phyloP scores from a whole-genome alignment of 2,113 vertebrate genomes.

The Hippotragus niger region DNA sequence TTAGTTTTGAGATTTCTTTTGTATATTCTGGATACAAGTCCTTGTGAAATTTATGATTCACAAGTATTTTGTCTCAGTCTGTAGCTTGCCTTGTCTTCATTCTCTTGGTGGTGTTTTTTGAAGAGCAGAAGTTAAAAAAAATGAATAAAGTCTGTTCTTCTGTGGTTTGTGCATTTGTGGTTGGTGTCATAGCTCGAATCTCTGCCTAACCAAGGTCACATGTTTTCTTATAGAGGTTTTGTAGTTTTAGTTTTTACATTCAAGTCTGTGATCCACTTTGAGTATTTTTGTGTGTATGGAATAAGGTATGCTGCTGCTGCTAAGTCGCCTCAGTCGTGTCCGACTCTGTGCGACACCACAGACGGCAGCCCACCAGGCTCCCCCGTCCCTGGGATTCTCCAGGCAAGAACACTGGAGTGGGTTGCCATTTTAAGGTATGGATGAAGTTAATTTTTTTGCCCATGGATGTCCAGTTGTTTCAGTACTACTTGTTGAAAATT shows the following conservation, averaged over 20 bases:
- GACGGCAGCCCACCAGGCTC: no score
- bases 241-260: neutral
- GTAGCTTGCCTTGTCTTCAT: neutral
- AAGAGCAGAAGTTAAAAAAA: neutral
- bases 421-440: neutral
- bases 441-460: neutral
- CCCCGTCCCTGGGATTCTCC: no score
- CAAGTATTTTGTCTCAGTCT: neutral
- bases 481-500: neutral
- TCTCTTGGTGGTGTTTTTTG: neutral
- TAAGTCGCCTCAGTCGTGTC: no score
- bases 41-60: neutral
- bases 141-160: neutral
- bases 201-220: neutral
- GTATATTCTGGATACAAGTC: neutral
- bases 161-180: neutral
- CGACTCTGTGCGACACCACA: no score
- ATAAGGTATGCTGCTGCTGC: neutral
- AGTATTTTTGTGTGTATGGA: neutral
- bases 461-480: neutral
- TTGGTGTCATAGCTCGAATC: neutral
- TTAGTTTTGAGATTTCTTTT: neutral
- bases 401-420: no score
- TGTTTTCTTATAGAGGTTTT: neutral
- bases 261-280: neutral